Percentiles rank a stretch among this genome's conserved stretches.
Conservation (phyloP, 2,888 invertebrate genomes). For the Lobophora halterata region DNA sequence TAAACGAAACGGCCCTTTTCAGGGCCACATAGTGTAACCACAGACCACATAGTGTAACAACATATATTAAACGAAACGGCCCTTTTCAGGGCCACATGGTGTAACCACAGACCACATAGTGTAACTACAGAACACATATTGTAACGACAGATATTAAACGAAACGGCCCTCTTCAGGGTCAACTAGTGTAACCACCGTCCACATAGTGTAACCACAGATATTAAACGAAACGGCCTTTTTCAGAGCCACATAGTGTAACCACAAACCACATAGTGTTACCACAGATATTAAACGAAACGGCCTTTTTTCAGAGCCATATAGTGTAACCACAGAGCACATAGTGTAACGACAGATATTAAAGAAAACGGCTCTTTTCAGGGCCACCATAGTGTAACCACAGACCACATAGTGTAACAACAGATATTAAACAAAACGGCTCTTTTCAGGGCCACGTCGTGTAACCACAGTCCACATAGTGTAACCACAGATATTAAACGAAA, state of each 20-base stretch:
- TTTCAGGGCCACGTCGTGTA: slow-evolving; percentile 18
- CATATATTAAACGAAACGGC: too few species aligned
- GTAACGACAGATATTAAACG: too few species aligned
- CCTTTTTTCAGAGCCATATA: slow-evolving; percentile 15
- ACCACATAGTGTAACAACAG: slow-evolving; percentile 4
- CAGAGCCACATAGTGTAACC: background rate
- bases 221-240: too few species aligned
- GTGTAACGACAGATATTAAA: too few species aligned
- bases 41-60: slow-evolving; percentile 14
- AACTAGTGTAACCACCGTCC: too few species aligned
- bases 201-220: slow-evolving; percentile 3
- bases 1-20: too few species aligned
- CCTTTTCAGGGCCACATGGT: slow-evolving; percentile 20
- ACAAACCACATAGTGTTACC: too few species aligned
- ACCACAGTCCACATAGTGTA: slow-evolving; percentile 7
- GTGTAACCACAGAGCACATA: too few species aligned
- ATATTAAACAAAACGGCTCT: too few species aligned
- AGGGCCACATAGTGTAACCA: too few species aligned
- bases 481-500: too few species aligned
- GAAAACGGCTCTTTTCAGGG: background rate
- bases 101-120: slow-evolving; percentile 11
- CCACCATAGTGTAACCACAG: slow-evolving; percentile 11
- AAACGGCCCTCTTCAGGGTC: slow-evolving; percentile 17
- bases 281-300: too few species aligned
- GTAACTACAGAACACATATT: slow-evolving; percentile 12